Percentiles rank a stretch among this genome's conserved stretches.
These are phyloP conservation scores for Glossophaga mutica DNA, from an alignment of 2,797 vertebrate genomes.

Conservation along the genomic window DNA sequence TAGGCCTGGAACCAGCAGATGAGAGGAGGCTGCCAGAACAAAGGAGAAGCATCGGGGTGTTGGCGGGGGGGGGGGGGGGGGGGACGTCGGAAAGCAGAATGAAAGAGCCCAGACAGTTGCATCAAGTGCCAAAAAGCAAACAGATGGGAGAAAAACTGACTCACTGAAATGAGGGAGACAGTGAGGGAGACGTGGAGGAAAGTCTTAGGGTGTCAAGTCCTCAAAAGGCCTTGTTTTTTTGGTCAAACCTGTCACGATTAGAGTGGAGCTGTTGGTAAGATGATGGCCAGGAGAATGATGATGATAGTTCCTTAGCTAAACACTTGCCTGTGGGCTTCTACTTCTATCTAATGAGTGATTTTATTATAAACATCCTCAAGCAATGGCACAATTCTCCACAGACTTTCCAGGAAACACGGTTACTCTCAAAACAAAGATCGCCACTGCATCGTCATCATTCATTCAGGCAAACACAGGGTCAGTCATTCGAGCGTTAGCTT, in stretches of 20 bases:
- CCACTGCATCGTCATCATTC: rapidly evolving
- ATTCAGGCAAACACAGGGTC: not conserved
- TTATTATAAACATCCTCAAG: not conserved
- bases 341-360: not conserved
- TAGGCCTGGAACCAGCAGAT: not conserved
- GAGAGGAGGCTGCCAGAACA: slow-evolving; percentile 36
- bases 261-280: not conserved
- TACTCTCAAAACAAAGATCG: not conserved
- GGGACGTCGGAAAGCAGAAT: not conserved
- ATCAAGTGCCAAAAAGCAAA: not conserved
- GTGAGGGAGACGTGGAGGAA: not conserved
- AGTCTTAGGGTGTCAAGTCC: not conserved
- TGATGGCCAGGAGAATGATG: too few species aligned
- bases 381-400: rapidly evolving
- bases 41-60: not conserved
- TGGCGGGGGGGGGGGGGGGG: not conserved
- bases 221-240: not conserved
- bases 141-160: slow-evolving; percentile 13
- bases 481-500: not conserved
- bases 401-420: not conserved
- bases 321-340: not conserved
- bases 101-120: not conserved
- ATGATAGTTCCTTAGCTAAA: rapidly evolving
- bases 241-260: not conserved
- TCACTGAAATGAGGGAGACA: not conserved